Percentiles rank a stretch among this genome's conserved stretches.
Conservation (phyloP, 2,797 vertebrate species). For the Microtus obscurus region DNA sequence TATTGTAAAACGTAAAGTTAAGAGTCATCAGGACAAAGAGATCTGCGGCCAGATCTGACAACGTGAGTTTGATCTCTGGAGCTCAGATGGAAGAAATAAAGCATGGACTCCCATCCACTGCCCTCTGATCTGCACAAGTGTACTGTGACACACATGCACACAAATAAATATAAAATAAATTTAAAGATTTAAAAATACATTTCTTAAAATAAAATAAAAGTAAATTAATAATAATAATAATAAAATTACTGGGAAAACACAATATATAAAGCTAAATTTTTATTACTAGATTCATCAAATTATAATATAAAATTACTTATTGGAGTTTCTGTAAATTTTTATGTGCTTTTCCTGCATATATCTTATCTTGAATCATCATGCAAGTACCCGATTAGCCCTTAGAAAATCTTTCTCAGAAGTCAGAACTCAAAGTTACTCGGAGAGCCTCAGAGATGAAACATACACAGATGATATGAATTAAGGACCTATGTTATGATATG, state of each 20-base stretch:
- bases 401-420: not conserved
- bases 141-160: not conserved
- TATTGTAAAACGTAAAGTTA: not conserved
- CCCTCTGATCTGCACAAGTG: not conserved
- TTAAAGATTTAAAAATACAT: not conserved
- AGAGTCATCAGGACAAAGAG: not conserved
- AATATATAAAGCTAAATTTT: conserved; percentile 28
- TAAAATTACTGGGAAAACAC: not conserved
- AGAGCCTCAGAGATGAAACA: conserved; percentile 55
- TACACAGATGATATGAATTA: conserved; percentile 31
- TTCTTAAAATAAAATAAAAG: conserved; percentile 33
- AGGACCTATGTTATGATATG: too few relatives aligned
- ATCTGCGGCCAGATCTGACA: not conserved
- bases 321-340: conserved; percentile 50
- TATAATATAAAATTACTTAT: conserved; percentile 51
- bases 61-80: not conserved
- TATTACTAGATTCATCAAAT: conserved; percentile 32
- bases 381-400: not conserved
- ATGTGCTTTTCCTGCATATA: conserved; percentile 40
- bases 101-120: not conserved
- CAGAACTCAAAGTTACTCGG: conserved; percentile 56
- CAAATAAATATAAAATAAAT: not conserved
- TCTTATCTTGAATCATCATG: not conserved
- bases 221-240: not conserved
- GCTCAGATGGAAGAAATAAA: not conserved